Evolutionary conservation across 1,140 invertebrate genomes (phyloP).

Genomic region (Pseudomyrmex cubaensis): DNA sequence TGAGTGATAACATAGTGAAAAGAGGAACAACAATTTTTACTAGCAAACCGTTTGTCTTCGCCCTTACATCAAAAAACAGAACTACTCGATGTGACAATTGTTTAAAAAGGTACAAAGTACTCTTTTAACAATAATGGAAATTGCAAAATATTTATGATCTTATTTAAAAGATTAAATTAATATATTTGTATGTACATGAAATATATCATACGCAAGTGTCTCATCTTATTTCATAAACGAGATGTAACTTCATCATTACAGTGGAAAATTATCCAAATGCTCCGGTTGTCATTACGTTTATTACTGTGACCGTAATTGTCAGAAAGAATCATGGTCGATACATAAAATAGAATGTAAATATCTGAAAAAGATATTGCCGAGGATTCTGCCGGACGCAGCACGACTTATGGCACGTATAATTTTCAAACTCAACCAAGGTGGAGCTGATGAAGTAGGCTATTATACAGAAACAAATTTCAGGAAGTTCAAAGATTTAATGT

Average conservation of each 20-base stretch:
- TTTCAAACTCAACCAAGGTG: conserved; percentile 88
- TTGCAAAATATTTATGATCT: conserved; percentile 31
- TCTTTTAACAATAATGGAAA: conserved; percentile 16
- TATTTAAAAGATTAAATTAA: neutral
- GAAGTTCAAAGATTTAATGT: conserved; percentile 93
- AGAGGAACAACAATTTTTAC: conserved; percentile 85
- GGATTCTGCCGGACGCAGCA: conserved; percentile 90
- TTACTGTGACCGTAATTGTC: conserved; percentile 91
- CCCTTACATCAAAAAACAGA: conserved; percentile 86
- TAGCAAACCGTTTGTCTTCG: conserved; percentile 87
- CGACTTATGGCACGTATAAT: conserved; percentile 91
- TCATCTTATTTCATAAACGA: neutral
- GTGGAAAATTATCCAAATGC: conserved; percentile 90
- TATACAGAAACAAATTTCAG: conserved; percentile 89
- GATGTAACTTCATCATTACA: conserved; percentile 78
- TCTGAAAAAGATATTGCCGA: conserved; percentile 88
- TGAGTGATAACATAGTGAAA: conserved; percentile 72
- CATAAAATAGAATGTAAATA: conserved; percentile 92
- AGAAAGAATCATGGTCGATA: conserved; percentile 90
- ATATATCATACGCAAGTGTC: neutral
- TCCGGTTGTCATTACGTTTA: conserved; percentile 92
- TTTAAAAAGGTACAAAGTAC: conserved; percentile 85
- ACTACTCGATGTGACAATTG: conserved; percentile 88
- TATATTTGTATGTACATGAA: conserved; percentile 37
- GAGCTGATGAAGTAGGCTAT: conserved; percentile 88